Conservation (phyloP, 1,140 invertebrate species). For the Rhagoletis zephyria region DNA sequence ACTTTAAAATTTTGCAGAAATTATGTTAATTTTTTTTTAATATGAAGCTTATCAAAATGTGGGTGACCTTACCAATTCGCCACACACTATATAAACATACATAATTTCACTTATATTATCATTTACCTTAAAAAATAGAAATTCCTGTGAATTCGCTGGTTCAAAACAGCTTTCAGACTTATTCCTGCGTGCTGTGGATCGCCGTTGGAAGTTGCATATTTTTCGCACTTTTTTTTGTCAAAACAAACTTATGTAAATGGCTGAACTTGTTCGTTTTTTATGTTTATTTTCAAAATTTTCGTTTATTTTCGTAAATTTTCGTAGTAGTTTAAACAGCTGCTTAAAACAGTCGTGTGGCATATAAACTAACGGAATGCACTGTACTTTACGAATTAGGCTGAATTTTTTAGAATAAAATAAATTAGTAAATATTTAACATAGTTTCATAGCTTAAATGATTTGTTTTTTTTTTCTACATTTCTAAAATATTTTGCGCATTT, state of each 20-base stretch:
- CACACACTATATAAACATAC: too few species aligned
- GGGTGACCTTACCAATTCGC: too few species aligned
- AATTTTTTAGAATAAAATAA: not conserved
- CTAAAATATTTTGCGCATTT: constrained; percentile 48
- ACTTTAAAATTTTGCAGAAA: too few species aligned
- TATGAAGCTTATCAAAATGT: too few species aligned
- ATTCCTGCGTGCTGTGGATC: not conserved
- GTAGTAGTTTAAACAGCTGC: constrained; percentile 48
- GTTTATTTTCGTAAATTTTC: constrained; percentile 1
- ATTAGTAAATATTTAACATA: too few species aligned
- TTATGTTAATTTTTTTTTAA: too few species aligned
- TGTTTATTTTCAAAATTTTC: constrained; percentile 19
- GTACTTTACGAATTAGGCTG: not conserved
- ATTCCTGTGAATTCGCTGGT: not conserved
- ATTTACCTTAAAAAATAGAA: not conserved
- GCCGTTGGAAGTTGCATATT: constrained; percentile 18
- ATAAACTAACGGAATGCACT: not conserved
- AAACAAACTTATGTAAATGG: not conserved
- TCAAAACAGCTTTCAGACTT: not conserved
- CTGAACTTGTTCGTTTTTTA: not conserved
- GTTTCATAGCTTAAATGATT: too few species aligned
- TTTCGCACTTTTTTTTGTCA: not conserved
- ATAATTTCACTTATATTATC: not conserved
- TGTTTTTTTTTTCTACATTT: not conserved
- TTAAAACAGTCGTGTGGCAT: not conserved